These are phyloP conservation scores for Pseudorhiza aurosa DNA, from an alignment of 30 jellyfish, hydroid and myxozoan genomes.

Conservation along the genomic window DNA sequence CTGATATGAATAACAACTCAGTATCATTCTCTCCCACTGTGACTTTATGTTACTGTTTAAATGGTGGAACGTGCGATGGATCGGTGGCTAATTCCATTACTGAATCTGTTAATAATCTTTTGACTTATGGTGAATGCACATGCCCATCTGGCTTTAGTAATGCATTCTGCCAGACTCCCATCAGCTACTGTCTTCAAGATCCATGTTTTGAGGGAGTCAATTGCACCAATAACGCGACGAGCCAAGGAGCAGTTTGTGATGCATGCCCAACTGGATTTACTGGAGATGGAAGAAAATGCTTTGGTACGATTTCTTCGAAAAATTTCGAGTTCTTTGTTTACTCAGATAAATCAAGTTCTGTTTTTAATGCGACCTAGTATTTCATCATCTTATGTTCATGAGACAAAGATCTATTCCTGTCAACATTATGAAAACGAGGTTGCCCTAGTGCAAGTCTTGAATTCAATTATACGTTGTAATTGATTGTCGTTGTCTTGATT, in stretches of 20 bases:
- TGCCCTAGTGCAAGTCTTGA: too few relatives aligned
- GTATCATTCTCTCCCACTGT: slow-evolving; percentile 46
- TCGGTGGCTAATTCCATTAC: not conserved
- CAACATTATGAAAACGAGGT: too few relatives aligned
- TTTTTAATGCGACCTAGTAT: too few relatives aligned
- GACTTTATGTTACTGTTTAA: slow-evolving; percentile 60
- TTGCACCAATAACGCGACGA: slow-evolving; percentile 40
- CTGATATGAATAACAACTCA: slow-evolving; percentile 23
- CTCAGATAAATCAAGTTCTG: too few relatives aligned
- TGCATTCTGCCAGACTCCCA: slow-evolving; percentile 41
- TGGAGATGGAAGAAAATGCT: slow-evolving; percentile 80
- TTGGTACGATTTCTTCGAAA: slow-evolving; percentile 34
- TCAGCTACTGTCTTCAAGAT: slow-evolving; percentile 31
- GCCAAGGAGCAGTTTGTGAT: slow-evolving; percentile 38
- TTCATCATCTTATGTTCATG: too few relatives aligned
- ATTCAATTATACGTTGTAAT: too few relatives aligned
- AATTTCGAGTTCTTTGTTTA: too few relatives aligned
- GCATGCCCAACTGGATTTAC: slow-evolving; percentile 59
- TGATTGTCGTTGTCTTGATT: not conserved
- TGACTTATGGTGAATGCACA: slow-evolving; percentile 28
- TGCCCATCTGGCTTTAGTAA: slow-evolving; percentile 58
- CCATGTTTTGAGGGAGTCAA: slow-evolving; percentile 72
- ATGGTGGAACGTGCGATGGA: slow-evolving; percentile 61
- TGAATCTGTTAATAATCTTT: slow-evolving; percentile 9
- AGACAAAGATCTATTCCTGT: too few relatives aligned